Conservation (phyloP, 2,113 vertebrate genomes). For the Capreolus pygargus region DNA sequence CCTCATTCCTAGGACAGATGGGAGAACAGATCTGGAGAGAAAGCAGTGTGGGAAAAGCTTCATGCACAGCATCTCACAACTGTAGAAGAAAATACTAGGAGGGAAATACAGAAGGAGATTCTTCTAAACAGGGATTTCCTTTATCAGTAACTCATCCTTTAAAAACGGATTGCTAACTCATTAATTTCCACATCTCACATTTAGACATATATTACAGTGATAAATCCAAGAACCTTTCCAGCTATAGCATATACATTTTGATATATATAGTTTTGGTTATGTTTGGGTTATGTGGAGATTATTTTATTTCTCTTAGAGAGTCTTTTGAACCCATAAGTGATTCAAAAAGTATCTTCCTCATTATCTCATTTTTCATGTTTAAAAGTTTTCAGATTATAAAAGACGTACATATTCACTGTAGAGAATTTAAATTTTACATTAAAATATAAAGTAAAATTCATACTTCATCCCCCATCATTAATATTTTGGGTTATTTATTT, state of each 20-base stretch:
- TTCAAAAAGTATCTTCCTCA: background rate
- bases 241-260: background rate
- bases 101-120: background rate
- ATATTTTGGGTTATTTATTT: conserved; percentile 21
- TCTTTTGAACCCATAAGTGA: background rate
- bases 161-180: background rate
- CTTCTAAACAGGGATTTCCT: background rate
- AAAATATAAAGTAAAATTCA: conserved; percentile 9
- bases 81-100: background rate
- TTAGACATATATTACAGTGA: background rate
- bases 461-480: background rate
- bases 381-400: background rate
- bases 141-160: background rate
- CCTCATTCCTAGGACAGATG: background rate
- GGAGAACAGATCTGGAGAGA: background rate
- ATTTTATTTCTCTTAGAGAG: conserved; percentile 29
- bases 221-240: conserved; percentile 4
- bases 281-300: background rate
- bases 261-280: background rate
- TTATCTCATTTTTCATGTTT: background rate
- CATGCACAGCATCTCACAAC: background rate
- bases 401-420: background rate
- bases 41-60: background rate
- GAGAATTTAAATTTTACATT: conserved; percentile 2
- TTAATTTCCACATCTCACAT: conserved; percentile 25